Conservation (phyloP, 2,113 vertebrate species). For the Clarias batrachus region DNA sequence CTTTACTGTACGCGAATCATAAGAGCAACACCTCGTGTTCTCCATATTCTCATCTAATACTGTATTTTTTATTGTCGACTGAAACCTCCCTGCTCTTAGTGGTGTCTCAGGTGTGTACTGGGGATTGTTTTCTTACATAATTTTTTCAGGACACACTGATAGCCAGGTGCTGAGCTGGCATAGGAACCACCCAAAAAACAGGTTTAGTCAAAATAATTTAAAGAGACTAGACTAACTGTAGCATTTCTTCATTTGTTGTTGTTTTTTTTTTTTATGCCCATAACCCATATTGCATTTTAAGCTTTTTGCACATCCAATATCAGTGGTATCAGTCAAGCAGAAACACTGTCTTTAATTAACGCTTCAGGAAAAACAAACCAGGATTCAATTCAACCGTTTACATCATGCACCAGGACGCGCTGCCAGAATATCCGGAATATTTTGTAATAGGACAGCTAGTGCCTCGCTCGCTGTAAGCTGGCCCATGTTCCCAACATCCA, state of each 20-base stretch:
- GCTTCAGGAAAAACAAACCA: neutral
- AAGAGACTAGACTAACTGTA: neutral
- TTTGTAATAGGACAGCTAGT: constrained; percentile 9
- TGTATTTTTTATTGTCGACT: neutral
- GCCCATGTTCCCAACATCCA: constrained; percentile 24
- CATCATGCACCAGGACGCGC: constrained; percentile 4
- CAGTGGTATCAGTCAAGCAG: neutral
- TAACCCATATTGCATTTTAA: neutral
- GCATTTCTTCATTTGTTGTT: neutral
- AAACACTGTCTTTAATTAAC: constrained; percentile 9
- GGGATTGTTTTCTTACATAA: neutral
- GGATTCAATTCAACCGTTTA: constrained; percentile 3
- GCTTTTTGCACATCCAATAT: neutral
- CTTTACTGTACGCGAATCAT: neutral
- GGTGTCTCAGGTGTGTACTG: neutral
- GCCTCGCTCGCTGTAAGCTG: constrained; percentile 30
- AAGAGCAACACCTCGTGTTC: neutral
- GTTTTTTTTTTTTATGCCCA: neutral
- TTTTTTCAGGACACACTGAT: neutral
- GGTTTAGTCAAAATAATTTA: constrained; percentile 4
- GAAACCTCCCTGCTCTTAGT: neutral
- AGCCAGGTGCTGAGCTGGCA: neutral
- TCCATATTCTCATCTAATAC: neutral
- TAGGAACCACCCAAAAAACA: neutral
- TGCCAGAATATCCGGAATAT: constrained; percentile 5